Conservation (phyloP, 2,888 invertebrate species). For the Coelinius sp. region DNA sequence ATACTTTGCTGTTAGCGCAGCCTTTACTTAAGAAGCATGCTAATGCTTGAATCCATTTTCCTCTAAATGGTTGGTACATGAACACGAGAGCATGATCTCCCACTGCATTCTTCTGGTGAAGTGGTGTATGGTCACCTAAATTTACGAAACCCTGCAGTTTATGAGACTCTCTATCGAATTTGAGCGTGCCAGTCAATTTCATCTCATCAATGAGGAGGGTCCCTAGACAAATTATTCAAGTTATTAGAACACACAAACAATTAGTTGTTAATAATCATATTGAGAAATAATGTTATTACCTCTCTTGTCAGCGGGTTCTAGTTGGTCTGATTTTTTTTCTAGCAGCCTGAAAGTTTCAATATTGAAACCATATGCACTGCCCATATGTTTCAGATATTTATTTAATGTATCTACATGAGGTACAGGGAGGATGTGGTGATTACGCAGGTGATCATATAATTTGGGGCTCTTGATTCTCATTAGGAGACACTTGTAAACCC, state of each 20-base stretch:
- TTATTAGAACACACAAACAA: too few species aligned
- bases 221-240: too few species aligned
- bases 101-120: slow-evolving; percentile 31
- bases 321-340: not conserved
- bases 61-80: slow-evolving; percentile 52
- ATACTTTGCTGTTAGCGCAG: slow-evolving; percentile 42
- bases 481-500: not conserved
- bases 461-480: not conserved
- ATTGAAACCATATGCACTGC: not conserved
- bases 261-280: too few species aligned
- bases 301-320: too few species aligned
- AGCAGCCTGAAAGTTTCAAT: not conserved
- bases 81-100: slow-evolving; percentile 56
- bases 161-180: too few species aligned
- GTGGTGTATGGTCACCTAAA: slow-evolving; percentile 50
- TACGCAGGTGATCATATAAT: not conserved
- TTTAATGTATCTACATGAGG: not conserved
- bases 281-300: too few species aligned
- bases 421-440: not conserved
- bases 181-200: too few species aligned
- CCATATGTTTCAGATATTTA: not conserved
- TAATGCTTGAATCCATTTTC: slow-evolving; percentile 49
- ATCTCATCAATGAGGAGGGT: too few species aligned
- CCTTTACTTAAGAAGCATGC: slow-evolving; percentile 43
- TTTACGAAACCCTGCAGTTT: slow-evolving; percentile 41